These are phyloP conservation scores for Bembecia ichneumoniformis DNA, from an alignment of 2,888 invertebrate genomes.

Conservation along the genomic window DNA sequence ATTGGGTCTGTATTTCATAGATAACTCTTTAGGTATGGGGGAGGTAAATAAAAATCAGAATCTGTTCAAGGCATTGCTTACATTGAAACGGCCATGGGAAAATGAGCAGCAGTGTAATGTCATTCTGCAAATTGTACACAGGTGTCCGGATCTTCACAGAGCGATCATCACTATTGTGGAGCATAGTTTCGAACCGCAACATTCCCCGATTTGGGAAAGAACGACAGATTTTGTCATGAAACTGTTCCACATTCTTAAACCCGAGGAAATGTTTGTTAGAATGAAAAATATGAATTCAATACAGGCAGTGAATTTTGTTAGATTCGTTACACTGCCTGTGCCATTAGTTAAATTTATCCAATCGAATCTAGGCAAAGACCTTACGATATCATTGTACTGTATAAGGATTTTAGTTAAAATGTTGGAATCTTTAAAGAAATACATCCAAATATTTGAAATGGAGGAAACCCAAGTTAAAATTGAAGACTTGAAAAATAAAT, in stretches of 20 bases:
- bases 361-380: conserved; percentile 40
- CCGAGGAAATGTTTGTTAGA: conserved; percentile 60
- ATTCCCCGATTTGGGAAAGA: conserved; percentile 68
- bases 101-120: conserved; percentile 75
- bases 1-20: conserved; percentile 83
- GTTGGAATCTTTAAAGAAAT: conserved; percentile 61
- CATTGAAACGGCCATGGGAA: conserved; percentile 79
- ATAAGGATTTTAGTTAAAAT: conserved; percentile 69
- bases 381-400: conserved; percentile 55
- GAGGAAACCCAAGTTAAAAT: conserved; percentile 30
- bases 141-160: conserved; percentile 81
- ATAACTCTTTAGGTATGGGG: conserved; percentile 75
- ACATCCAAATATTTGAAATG: conserved; percentile 63
- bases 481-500: conserved; percentile 43
- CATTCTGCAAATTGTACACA: conserved; percentile 74
- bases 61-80: conserved; percentile 75
- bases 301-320: conserved; percentile 68
- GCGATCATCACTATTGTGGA: conserved; percentile 73
- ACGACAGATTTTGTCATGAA: conserved; percentile 56
- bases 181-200: conserved; percentile 73
- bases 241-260: conserved; percentile 56
- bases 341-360: conserved; percentile 60
- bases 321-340: conserved; percentile 62
- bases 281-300: conserved; percentile 50
- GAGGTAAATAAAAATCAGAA: conserved; percentile 73